These are phyloP conservation scores for Xiphorhynchus erythropygius DNA, from an alignment of 2,797 vertebrate genomes.

Conservation along the genomic window DNA sequence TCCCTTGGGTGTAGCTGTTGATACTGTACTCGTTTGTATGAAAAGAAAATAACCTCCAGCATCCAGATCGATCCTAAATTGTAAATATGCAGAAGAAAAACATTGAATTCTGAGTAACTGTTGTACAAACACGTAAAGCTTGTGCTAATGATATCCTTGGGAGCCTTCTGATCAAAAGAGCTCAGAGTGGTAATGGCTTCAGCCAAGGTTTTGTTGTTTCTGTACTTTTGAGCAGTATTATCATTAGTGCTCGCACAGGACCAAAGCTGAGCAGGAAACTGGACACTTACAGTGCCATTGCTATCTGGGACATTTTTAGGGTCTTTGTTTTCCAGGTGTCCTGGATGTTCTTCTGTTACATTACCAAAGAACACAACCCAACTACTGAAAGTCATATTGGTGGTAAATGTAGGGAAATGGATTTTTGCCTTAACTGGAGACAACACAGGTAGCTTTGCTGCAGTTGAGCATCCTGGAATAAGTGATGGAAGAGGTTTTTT, in stretches of 20 bases:
- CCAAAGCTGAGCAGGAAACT: background rate
- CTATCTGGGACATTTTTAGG: background rate
- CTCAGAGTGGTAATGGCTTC: background rate
- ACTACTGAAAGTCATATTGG: background rate
- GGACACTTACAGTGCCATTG: background rate
- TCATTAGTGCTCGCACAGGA: background rate
- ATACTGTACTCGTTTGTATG: slow-evolving; percentile 13
- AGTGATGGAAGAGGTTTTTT: background rate
- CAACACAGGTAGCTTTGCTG: background rate
- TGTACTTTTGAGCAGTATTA: background rate
- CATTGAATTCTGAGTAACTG: background rate
- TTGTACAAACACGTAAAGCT: background rate
- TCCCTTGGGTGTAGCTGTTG: slow-evolving; percentile 20
- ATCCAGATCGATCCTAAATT: background rate
- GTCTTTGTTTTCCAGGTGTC: background rate
- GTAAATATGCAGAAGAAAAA: slow-evolving; percentile 35
- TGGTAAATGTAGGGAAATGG: background rate
- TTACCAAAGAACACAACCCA: background rate
- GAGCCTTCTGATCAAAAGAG: background rate
- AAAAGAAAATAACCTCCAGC: slow-evolving; percentile 15
- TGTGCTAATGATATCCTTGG: background rate
- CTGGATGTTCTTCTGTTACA: background rate
- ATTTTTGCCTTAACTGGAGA: background rate
- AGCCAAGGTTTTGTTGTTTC: background rate
- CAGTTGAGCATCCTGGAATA: background rate